A percentile compares a stretch with the other conserved stretches of the same genome.
phyloP scores from a whole-genome alignment of 2,888 invertebrate genomes.

The Congeria kusceri region DNA sequence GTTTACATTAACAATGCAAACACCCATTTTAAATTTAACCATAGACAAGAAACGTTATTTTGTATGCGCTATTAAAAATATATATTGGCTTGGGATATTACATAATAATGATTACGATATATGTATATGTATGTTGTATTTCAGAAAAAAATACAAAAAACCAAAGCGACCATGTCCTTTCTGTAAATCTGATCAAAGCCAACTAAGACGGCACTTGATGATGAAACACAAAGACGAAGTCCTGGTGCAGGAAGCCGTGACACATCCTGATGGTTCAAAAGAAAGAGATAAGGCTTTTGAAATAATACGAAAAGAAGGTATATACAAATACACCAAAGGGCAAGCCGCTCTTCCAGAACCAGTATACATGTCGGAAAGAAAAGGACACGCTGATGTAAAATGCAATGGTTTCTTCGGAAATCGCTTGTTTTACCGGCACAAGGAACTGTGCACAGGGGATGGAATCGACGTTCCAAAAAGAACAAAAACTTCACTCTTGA shows the following conservation, averaged over 20 bases:
- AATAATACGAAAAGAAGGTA: conserved; percentile 11
- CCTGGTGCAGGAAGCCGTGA: conserved; percentile 4
- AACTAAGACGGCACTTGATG: conserved; percentile 7
- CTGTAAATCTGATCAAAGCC: conserved; percentile 1
- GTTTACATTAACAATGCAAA: too few relatives aligned
- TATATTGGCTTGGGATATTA: too few relatives aligned
- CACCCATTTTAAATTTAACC: too few relatives aligned
- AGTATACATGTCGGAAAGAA: conserved; percentile 12
- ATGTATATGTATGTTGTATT: not conserved
- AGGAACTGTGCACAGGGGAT: conserved; percentile 19
- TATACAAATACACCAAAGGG: conserved; percentile 6
- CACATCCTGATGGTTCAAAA: conserved; percentile 7
- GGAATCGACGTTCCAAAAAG: not conserved
- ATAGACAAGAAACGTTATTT: too few relatives aligned
- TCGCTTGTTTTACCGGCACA: conserved; percentile 23
- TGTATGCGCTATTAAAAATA: too few relatives aligned
- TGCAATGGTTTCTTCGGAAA: conserved; percentile 25
- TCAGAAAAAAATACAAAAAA: conserved; percentile 8
- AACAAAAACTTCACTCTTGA: not conserved
- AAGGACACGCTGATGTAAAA: conserved; percentile 10
- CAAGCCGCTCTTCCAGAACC: conserved; percentile 2
- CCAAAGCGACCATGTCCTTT: conserved; percentile 19
- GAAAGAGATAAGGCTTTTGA: conserved; percentile 8
- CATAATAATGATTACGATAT: too few relatives aligned
- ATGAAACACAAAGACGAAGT: conserved; percentile 2